These are phyloP conservation scores for Callitettix versicolor DNA, from an alignment of 1,140 invertebrate species.

Conservation along the genomic window DNA sequence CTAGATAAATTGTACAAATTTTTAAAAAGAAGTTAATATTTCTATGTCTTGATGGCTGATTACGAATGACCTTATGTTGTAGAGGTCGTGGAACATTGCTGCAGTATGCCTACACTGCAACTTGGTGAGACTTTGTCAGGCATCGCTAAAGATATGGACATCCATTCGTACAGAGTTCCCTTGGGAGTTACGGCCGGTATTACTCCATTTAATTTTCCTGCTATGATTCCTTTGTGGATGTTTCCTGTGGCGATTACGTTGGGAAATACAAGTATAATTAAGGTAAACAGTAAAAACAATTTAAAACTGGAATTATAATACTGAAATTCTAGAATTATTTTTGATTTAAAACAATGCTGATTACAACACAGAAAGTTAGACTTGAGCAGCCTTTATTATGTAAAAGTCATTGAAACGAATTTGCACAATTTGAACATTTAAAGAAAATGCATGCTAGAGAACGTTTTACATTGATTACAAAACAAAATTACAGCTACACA, in stretches of 20 bases:
- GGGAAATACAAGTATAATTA: constrained; percentile 69
- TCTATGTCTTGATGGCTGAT: too few relatives aligned
- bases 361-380: too few relatives aligned
- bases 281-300: constrained; percentile 28
- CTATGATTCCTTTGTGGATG: constrained; percentile 99
- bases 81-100: constrained; percentile 96
- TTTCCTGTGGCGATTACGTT: constrained; percentile 88
- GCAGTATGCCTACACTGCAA: constrained; percentile 81
- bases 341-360: too few relatives aligned
- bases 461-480: too few relatives aligned
- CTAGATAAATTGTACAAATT: too few relatives aligned
- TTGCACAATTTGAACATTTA: too few relatives aligned
- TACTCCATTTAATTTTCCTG: constrained; percentile 93
- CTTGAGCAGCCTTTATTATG: too few relatives aligned
- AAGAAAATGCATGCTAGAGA: too few relatives aligned
- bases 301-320: background rate
- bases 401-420: too few relatives aligned
- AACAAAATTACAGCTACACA: too few relatives aligned
- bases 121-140: constrained; percentile 87
- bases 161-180: constrained; percentile 78
- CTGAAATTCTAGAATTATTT: background rate
- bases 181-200: constrained; percentile 84
- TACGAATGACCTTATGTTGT: too few relatives aligned
- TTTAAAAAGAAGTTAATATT: too few relatives aligned
- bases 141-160: constrained; percentile 90